Evolutionary conservation across 2,113 vertebrate genomes (phyloP).

Genomic region (Eublepharis macularius): DNA sequence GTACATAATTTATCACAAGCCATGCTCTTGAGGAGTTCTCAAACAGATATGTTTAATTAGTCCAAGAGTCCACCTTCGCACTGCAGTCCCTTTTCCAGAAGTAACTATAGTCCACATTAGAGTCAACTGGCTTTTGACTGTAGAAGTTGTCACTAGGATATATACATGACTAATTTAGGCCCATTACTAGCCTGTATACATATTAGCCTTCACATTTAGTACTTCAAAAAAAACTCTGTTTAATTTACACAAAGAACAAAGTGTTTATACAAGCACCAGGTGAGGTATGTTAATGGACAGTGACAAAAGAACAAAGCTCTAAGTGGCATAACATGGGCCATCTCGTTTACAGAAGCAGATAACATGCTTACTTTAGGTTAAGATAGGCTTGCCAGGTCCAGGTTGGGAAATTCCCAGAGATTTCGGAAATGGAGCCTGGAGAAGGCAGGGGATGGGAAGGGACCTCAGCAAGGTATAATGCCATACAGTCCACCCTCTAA

Average conservation of each 20-base stretch:
- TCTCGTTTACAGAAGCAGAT: neutral
- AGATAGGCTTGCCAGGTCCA: too few species aligned
- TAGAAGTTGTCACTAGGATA: neutral
- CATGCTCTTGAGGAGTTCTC: neutral
- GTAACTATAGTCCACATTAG: neutral
- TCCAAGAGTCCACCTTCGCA: neutral
- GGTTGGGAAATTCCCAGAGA: too few species aligned
- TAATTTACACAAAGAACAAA: neutral
- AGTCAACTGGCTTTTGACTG: neutral
- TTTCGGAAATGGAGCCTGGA: too few species aligned
- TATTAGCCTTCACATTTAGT: neutral
- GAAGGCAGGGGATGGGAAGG: too few species aligned
- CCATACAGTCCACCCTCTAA: too few species aligned
- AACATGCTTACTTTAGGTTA: neutral
- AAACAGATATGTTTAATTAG: neutral
- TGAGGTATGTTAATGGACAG: neutral
- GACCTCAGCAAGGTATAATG: too few species aligned
- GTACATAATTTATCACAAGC: neutral
- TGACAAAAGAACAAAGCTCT: neutral
- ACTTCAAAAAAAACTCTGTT: neutral
- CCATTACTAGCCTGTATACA: neutral
- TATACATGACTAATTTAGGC: neutral
- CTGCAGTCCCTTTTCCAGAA: neutral
- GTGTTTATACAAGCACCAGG: conserved; percentile 9
- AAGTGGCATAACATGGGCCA: neutral